Conservation (phyloP, 2,888 invertebrate genomes). For the Tortrix viridana region DNA sequence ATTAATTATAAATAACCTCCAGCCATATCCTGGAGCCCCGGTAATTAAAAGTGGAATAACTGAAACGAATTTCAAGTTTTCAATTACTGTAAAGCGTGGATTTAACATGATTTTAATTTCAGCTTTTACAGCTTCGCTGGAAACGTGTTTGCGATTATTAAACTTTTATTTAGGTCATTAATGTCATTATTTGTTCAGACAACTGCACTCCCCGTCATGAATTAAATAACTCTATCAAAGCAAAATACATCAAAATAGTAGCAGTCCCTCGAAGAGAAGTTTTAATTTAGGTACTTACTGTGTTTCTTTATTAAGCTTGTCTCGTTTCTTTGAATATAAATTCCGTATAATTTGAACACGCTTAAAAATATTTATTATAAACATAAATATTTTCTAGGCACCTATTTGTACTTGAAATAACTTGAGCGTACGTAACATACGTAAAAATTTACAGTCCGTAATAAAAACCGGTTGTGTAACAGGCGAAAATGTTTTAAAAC, state of each 20-base stretch:
- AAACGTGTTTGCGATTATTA: conserved; percentile 33
- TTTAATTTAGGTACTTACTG: too few relatives aligned
- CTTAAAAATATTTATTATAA: neutral
- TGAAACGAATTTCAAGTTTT: conserved; percentile 60
- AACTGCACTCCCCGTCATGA: conserved; percentile 12
- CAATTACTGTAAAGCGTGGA: conserved; percentile 54
- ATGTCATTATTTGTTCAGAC: conserved; percentile 16
- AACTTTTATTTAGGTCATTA: conserved; percentile 11
- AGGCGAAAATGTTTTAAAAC: conserved; percentile 30
- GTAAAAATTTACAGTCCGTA: conserved; percentile 28
- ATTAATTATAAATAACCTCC: conserved; percentile 72
- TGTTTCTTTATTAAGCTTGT: neutral
- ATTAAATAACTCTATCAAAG: conserved; percentile 17
- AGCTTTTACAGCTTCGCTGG: conserved; percentile 49
- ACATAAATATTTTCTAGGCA: neutral
- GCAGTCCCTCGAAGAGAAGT: neutral
- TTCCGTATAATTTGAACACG: neutral
- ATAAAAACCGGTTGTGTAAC: conserved; percentile 31
- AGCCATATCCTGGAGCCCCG: conserved; percentile 49
- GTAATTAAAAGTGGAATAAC: conserved; percentile 68
- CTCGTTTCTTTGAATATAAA: neutral
- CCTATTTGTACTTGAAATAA: neutral
- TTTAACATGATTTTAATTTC: conserved; percentile 48
- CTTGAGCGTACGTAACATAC: conserved; percentile 12
- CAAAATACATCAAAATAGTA: conserved; percentile 1